A percentile compares a stretch with the other conserved stretches of the same genome.
Conservation (phyloP, 92 coral and sea anemone species). For the Nematostella vectensis region DNA sequence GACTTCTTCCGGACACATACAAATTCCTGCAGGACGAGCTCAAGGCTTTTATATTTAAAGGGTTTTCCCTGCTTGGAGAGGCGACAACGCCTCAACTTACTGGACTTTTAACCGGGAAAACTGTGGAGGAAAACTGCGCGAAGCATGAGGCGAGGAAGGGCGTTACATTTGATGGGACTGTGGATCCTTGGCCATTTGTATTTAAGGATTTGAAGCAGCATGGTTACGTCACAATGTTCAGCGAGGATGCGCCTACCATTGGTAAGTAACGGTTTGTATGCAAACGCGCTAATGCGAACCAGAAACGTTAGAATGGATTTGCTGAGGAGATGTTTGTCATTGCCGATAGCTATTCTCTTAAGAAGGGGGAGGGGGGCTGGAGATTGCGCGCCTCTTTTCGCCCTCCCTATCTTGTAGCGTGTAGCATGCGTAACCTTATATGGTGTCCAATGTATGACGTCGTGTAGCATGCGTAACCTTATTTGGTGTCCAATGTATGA, state of each 20-base stretch:
- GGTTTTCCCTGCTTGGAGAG: conserved; percentile 69
- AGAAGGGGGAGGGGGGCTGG: no score
- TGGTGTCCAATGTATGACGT: no score
- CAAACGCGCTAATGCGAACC: no score
- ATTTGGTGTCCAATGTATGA: no score
- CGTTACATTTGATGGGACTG: conserved; percentile 28
- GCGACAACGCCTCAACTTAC: conserved; percentile 74
- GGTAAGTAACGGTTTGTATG: conserved; percentile 38
- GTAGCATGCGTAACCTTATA: no score
- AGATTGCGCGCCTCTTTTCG: no score
- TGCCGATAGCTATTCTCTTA: no score
- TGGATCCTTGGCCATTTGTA: conserved; percentile 88
- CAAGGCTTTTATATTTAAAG: conserved; percentile 48
- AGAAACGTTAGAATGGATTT: background rate
- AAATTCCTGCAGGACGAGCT: conserved; percentile 47
- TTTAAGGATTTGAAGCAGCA: conserved; percentile 46
- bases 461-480: no score
- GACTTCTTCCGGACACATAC: conserved; percentile 44
- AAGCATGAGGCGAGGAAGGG: conserved; percentile 73
- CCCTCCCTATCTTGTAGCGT: no score
- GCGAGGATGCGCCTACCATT: conserved; percentile 73
- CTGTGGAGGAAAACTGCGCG: conserved; percentile 58
- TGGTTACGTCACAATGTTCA: conserved; percentile 83
- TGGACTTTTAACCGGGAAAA: conserved; percentile 53
- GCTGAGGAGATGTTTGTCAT: background rate